Evolutionary conservation across 2,113 vertebrate species (phyloP), one percentile per base, ranked within the genome.

Genomic region (Otus sunia): DNA sequence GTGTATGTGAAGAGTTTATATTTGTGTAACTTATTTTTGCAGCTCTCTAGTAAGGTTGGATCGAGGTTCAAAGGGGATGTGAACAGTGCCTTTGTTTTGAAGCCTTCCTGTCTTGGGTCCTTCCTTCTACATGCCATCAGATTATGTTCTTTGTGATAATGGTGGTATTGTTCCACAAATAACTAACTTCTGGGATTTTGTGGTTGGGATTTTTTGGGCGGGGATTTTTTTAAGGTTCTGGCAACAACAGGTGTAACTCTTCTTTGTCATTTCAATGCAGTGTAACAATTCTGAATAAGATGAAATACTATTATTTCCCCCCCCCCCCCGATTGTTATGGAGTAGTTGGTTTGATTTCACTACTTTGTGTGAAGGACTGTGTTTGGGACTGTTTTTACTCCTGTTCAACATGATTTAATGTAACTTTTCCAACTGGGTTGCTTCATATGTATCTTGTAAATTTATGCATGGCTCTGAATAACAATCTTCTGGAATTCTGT

Each of bases 1-100:
- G 98, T 10, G 99, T 99, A 97, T 98, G 99, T 99, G 6, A 78
- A 64, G 15, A n/a, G 39, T 36, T 76, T 73, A 29, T 47, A 30
- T 19, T 81, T 27, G 19, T 53, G 20, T 34, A 3, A 22, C 32
- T 91, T 62, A 3, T 68, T 74, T 49, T 60, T 72, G 32, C n/a
- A 6, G n/a, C 75, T 58, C 55, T 56, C 25, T 18, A n/a, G 7
- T 74, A 34, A 59, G 39, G 4, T 10, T 72, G 39, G 39, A 7
- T 49, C 14, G 14, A 10, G 41, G 37, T 29, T 84, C 59, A 60
- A 12, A 81, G 62, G 58, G 85, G 47, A 29, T 19, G 37, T 36
- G 76, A 84, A 18, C 68, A 79, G 43, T n/a, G 76, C 47, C n/a
- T 86, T 69, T 86, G 52, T 68, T 49, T 27, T 53, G 59, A 49